A percentile compares a stretch with the other conserved stretches of the same genome.
Conservation (phyloP, 2,797 vertebrate species). For the Acanthurus tractus region DNA sequence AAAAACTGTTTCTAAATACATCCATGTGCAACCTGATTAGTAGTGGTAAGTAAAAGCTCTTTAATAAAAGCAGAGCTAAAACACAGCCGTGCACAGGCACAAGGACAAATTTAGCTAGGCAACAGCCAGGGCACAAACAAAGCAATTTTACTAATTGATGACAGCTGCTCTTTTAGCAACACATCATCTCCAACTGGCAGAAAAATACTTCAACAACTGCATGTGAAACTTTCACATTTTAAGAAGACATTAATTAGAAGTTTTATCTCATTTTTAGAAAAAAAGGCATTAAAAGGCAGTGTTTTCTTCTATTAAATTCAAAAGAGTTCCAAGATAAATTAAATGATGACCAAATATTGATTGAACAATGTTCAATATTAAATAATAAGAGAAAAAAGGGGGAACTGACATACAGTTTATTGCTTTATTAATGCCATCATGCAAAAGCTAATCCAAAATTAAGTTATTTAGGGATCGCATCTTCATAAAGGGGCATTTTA, state of each 20-base stretch:
- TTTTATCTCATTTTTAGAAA: conserved; percentile 35
- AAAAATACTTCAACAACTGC: conserved; percentile 48
- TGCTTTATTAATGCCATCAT: conserved; percentile 45
- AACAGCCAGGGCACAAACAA: conserved; percentile 44
- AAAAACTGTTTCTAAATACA: conserved; percentile 67
- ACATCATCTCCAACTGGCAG: conserved; percentile 6
- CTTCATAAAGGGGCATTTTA: not conserved
- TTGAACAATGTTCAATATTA: not conserved
- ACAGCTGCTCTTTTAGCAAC: conserved; percentile 18
- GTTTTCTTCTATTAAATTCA: not conserved
- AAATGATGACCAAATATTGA: not conserved
- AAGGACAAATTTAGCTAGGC: conserved; percentile 44
- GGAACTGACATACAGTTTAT: conserved; percentile 27
- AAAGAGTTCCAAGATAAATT: conserved; percentile 22
- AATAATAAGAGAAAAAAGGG: not conserved
- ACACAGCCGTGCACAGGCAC: conserved; percentile 60
- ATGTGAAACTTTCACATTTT: conserved; percentile 54
- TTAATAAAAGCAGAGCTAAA: conserved; percentile 48
- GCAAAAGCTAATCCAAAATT: conserved; percentile 22
- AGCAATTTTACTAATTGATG: conserved; percentile 11
- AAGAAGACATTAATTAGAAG: conserved; percentile 10
- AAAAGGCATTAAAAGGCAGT: not conserved
- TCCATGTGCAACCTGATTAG: conserved; percentile 57
- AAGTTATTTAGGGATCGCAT: not conserved
- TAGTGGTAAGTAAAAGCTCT: conserved; percentile 28